These are phyloP conservation scores for Neotoxoptera formosana DNA, from an alignment of 1,140 invertebrate species.

Conservation along the genomic window DNA sequence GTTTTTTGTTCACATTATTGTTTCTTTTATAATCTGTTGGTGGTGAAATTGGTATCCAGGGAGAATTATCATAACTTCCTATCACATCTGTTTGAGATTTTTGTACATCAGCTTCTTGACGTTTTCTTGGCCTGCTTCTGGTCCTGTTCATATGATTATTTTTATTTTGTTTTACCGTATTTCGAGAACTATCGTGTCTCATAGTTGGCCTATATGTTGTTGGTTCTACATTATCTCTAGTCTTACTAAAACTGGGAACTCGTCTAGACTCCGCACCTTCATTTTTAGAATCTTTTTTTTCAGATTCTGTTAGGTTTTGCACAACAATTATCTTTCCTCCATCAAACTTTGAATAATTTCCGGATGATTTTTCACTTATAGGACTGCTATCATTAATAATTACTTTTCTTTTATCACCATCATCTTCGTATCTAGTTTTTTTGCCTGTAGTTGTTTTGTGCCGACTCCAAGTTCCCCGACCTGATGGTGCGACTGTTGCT, in stretches of 20 bases:
- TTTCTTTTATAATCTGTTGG: conserved; percentile 32
- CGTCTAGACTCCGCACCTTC: conserved; percentile 27
- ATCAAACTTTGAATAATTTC: conserved; percentile 41
- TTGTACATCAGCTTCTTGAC: neutral
- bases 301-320: neutral
- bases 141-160: conserved; percentile 15
- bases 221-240: conserved; percentile 50
- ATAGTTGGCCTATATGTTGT: conserved; percentile 24
- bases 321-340: conserved; percentile 26
- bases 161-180: conserved; percentile 20
- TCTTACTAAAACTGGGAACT: conserved; percentile 39
- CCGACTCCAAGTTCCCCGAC: conserved; percentile 41
- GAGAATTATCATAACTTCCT: conserved; percentile 54
- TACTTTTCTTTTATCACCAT: conserved; percentile 8
- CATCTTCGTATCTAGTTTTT: conserved; percentile 26
- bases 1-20: conserved; percentile 13
- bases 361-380: conserved; percentile 27
- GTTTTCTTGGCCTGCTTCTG: conserved; percentile 33
- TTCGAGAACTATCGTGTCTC: neutral
- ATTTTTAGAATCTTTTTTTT: conserved; percentile 37
- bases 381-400: neutral
- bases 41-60: conserved; percentile 58
- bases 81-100: conserved; percentile 36
- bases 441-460: conserved; percentile 30
- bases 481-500: neutral